Evolutionary conservation across 2,797 vertebrate species (phyloP).

Genomic region (Danio jaintianensis): DNA sequence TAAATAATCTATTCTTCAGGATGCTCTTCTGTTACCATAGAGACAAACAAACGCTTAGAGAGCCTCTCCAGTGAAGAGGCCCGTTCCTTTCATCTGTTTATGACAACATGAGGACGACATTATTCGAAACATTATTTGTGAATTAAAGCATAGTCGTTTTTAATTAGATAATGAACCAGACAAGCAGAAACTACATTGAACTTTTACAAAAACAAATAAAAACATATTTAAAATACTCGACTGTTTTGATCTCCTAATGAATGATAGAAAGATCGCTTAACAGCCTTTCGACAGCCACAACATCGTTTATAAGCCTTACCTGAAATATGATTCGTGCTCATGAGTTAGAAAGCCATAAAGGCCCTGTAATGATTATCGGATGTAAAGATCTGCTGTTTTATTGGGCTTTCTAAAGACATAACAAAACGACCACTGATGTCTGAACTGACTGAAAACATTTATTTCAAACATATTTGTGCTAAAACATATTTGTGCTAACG

Average conservation of each 20-base stretch:
- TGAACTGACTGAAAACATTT: neutral
- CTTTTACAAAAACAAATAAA: neutral
- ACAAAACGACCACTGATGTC: neutral
- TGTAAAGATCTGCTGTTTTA: neutral
- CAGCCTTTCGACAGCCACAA: too few relatives aligned
- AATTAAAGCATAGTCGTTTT: neutral
- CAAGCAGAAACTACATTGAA: too few relatives aligned
- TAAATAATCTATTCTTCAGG: constrained; percentile 3
- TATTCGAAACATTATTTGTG: neutral
- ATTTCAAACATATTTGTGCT: too few relatives aligned
- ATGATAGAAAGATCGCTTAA: too few relatives aligned
- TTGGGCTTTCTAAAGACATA: neutral
- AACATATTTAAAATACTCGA: neutral
- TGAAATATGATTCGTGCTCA: neutral
- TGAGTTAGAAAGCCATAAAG: neutral
- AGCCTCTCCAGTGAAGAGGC: constrained; percentile 47
- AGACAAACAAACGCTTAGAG: constrained; percentile 46
- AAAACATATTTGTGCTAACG: too few relatives aligned
- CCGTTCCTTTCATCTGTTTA: constrained; percentile 26
- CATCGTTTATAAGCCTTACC: neutral
- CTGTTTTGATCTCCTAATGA: too few relatives aligned
- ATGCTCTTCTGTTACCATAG: constrained; percentile 52
- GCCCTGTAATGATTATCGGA: neutral
- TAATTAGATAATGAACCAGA: neutral
- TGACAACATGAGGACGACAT: constrained; percentile 2